A percentile compares a stretch with the other conserved stretches of the same genome.
phyloP scores from a whole-genome alignment of 64 coral and sea anemone species.

The Montipora sp. region DNA sequence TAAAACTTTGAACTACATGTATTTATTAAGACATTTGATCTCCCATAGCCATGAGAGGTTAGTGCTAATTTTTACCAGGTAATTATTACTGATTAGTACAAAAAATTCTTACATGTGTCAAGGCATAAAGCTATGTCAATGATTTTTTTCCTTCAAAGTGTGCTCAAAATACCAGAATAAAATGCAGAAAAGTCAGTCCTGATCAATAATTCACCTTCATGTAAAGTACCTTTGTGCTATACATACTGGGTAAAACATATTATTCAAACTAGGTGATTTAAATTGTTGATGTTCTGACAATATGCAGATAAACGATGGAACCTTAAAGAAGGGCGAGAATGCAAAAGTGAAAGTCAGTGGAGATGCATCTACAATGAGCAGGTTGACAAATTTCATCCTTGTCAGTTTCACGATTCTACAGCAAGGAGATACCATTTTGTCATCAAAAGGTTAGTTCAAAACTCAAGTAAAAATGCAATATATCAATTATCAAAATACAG shows the following conservation, averaged over 20 bases:
- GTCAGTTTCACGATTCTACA: slow-evolving; percentile 61
- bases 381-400: slow-evolving; percentile 49
- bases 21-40: too few species aligned
- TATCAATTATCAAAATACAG: not conserved
- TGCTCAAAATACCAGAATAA: too few species aligned
- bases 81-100: too few species aligned
- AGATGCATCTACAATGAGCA: slow-evolving; percentile 42
- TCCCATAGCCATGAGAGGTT: too few species aligned
- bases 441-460: slow-evolving; percentile 66
- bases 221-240: too few species aligned
- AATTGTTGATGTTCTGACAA: not conserved
- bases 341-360: slow-evolving; percentile 50
- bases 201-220: too few species aligned
- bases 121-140: too few species aligned
- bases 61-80: too few species aligned
- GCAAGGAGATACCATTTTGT: slow-evolving; percentile 53
- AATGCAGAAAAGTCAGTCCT: too few species aligned
- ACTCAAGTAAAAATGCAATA: not conserved
- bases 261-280: not conserved
- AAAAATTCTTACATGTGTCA: too few species aligned
- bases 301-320: not conserved
- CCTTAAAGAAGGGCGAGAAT: not conserved
- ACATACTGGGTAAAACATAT: not conserved
- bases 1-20: too few species aligned
- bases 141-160: too few species aligned